Conservation (phyloP, 2,888 invertebrate genomes). For the Busseola fusca region DNA sequence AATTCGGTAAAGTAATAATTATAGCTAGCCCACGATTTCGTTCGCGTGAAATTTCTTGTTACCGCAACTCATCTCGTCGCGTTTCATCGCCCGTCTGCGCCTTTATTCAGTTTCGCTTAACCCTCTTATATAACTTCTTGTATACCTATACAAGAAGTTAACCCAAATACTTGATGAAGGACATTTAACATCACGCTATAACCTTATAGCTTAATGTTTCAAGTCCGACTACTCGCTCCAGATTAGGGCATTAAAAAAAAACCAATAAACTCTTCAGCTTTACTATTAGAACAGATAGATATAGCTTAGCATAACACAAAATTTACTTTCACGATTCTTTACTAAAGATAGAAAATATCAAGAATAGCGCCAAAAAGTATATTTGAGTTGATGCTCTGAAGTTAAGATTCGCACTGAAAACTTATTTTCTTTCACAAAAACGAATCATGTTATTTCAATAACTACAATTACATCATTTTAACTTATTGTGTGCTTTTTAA, state of each 20-base stretch:
- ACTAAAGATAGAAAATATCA: conserved; percentile 4
- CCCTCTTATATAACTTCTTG: no score
- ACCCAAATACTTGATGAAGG: no score
- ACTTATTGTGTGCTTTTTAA: not conserved
- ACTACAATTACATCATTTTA: not conserved
- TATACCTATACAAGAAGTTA: no score
- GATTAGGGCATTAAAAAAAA: not conserved
- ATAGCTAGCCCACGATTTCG: not conserved
- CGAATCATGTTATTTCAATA: not conserved
- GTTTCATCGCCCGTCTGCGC: not conserved
- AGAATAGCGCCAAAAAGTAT: not conserved
- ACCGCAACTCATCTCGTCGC: not conserved
- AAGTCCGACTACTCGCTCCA: not conserved
- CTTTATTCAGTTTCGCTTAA: no score
- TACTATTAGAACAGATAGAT: no score
- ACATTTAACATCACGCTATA: no score
- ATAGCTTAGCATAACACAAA: conserved; percentile 4
- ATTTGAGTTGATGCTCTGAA: not conserved
- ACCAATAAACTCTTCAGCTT: not conserved
- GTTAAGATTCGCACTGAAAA: not conserved
- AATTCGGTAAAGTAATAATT: conserved; percentile 10
- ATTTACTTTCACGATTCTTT: conserved; percentile 5
- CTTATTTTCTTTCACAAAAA: not conserved
- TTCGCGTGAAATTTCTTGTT: not conserved
- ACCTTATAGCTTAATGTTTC: no score